A percentile compares a stretch with the other conserved stretches of the same genome.
Conservation (phyloP, 2,113 vertebrate species). For the Numida meleagris region DNA sequence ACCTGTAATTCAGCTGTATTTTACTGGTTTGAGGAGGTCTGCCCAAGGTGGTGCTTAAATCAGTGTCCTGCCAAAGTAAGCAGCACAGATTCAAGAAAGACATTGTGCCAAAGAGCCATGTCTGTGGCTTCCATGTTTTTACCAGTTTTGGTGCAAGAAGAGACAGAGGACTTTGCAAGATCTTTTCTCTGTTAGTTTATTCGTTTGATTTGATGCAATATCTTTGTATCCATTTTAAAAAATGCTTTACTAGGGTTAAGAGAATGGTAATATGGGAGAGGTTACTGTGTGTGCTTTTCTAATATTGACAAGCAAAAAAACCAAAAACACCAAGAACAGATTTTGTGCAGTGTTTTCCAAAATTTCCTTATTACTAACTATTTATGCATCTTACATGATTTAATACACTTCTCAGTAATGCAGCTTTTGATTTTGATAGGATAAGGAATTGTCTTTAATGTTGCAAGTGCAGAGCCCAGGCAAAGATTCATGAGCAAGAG, state of each 20-base stretch:
- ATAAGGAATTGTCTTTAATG: neutral
- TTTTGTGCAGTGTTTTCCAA: neutral
- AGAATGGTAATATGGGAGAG: neutral
- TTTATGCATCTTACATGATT: neutral
- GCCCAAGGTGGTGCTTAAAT: neutral
- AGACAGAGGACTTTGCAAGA: neutral
- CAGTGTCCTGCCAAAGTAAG: neutral
- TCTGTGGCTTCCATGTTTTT: neutral
- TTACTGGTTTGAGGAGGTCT: neutral
- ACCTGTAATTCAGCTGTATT: neutral
- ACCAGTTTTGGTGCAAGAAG: neutral
- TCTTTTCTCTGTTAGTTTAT: neutral
- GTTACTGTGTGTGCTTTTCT: neutral
- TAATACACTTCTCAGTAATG: neutral
- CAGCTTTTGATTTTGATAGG: neutral
- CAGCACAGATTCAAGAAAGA: neutral
- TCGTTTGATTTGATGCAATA: neutral
- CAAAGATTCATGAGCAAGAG: neutral
- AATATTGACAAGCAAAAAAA: neutral
- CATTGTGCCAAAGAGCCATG: fast-evolving
- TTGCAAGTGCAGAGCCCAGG: neutral
- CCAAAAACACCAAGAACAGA: neutral
- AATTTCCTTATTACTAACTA: neutral
- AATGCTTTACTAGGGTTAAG: neutral
- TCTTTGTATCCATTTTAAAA: fast-evolving